Conservation (phyloP, 2,888 invertebrate species). For the Coenonympha arcania region DNA sequence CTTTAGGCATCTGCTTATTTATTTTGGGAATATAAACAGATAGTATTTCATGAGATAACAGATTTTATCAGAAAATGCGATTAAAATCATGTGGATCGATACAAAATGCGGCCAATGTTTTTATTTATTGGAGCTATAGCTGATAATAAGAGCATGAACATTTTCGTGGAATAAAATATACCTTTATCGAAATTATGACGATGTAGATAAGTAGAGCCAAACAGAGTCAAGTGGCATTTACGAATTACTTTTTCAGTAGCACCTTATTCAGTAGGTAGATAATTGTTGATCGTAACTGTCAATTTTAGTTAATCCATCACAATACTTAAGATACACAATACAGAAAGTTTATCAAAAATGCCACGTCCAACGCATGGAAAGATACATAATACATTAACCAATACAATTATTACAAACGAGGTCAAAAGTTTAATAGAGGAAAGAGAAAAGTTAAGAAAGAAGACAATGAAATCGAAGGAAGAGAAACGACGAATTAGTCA, state of each 20-base stretch:
- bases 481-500: no score
- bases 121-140: not conserved
- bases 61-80: not conserved
- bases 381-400: no score
- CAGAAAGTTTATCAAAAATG: no score
- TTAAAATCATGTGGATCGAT: not conserved
- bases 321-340: no score
- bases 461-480: no score
- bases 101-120: not conserved
- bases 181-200: not conserved
- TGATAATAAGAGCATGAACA: not conserved
- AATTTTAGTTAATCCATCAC: not conserved
- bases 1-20: not conserved
- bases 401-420: no score
- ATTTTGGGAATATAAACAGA: not conserved
- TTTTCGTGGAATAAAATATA: not conserved
- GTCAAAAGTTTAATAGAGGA: no score
- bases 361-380: no score
- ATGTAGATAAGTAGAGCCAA: not conserved
- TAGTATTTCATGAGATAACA: conserved; percentile 1
- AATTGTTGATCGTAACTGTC: not conserved
- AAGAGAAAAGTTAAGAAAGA: no score
- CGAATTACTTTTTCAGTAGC: no score
- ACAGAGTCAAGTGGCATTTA: not conserved
- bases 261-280: no score